Evolutionary conservation across 2,888 invertebrate genomes (phyloP).

Genomic region (Cryptus armator): DNA sequence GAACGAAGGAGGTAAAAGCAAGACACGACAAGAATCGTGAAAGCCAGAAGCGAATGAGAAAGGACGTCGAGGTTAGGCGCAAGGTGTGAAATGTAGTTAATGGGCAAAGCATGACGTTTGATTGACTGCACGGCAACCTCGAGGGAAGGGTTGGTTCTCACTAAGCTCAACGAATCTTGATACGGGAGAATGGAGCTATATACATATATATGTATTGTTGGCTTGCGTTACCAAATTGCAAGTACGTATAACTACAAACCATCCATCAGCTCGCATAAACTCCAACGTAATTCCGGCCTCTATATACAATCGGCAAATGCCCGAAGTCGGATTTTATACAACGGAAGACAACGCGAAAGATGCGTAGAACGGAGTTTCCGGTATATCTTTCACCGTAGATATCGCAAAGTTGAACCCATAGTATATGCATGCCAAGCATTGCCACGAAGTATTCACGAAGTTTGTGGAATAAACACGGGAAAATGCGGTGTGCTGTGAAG

Average conservation of each 20-base stretch:
- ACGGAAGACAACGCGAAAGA: conserved; percentile 25
- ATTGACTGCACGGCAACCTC: conserved; percentile 63
- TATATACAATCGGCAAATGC: neutral
- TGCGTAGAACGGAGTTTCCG: conserved; percentile 10
- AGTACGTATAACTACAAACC: conserved; percentile 1
- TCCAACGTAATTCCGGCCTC: conserved; percentile 31
- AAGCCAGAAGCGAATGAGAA: conserved; percentile 27
- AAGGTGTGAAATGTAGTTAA: conserved; percentile 67
- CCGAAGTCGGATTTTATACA: neutral
- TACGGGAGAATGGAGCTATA: conserved; percentile 28
- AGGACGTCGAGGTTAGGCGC: conserved; percentile 30
- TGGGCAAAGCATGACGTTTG: conserved; percentile 64
- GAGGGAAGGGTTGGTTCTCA: conserved; percentile 48
- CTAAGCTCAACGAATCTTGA: conserved; percentile 54
- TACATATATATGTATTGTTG: conserved; percentile 18
- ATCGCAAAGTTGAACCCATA: neutral
- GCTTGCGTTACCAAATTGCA: conserved; percentile 51
- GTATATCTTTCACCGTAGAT: neutral
- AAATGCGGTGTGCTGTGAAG: conserved; percentile 3
- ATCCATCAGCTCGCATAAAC: conserved; percentile 48
- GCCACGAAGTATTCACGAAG: conserved; percentile 15
- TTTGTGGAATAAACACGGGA: conserved; percentile 21
- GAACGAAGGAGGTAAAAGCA: conserved; percentile 13
- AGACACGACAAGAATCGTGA: conserved; percentile 19
- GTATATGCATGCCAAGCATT: conserved; percentile 5